Evolutionary conservation across 1,140 invertebrate genomes (phyloP).

Genomic region (Meloidogyne exigua): DNA sequence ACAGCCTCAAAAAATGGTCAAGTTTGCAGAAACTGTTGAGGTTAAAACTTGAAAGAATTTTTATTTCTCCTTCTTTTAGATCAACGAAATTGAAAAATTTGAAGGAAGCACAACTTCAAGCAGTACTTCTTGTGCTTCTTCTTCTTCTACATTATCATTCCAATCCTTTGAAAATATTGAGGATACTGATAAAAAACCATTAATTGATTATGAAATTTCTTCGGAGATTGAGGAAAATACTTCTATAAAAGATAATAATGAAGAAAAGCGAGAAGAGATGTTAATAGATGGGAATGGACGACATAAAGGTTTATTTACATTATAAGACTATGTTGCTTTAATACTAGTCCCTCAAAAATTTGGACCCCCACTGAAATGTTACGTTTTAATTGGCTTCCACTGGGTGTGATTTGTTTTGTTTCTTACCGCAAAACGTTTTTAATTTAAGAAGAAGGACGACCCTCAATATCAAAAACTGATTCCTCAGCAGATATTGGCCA

Average conservation of each 20-base stretch:
- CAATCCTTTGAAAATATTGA: neutral
- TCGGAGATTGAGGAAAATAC: neutral
- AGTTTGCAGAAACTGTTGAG: constrained; percentile 24
- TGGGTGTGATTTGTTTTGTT: too few relatives aligned
- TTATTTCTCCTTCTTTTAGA: neutral
- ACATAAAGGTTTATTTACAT: too few relatives aligned
- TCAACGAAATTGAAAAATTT: constrained; percentile 18
- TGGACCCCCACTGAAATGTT: too few relatives aligned
- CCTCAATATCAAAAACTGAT: neutral
- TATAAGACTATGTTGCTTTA: too few relatives aligned
- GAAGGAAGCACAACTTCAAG: constrained; percentile 8
- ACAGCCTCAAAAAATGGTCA: constrained; percentile 18
- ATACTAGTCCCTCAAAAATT: too few relatives aligned
- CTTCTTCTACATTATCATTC: neutral
- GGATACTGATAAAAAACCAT: neutral
- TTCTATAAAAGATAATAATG: neutral
- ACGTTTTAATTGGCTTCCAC: too few relatives aligned
- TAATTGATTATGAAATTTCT: neutral
- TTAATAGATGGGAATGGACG: neutral
- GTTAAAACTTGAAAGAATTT: neutral
- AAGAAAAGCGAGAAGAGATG: neutral
- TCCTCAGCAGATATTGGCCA: neutral
- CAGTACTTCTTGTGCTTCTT: neutral
- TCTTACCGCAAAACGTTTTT: neutral
- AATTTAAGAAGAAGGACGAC: neutral